phyloP scores from a whole-genome alignment of 2,888 invertebrate species.

The Drosophila suboccidentalis region DNA sequence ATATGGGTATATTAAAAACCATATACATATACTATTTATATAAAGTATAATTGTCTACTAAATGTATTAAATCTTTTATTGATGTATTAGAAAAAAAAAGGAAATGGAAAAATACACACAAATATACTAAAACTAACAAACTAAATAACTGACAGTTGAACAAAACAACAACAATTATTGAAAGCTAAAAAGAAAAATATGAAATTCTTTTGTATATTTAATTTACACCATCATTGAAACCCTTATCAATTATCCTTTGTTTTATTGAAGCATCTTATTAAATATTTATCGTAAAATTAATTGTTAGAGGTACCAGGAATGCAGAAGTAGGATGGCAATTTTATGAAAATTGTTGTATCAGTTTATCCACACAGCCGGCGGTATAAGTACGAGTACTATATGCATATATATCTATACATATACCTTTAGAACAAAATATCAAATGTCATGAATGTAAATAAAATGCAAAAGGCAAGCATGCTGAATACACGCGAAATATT shows the following conservation, averaged over 20 bases:
- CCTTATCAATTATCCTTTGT: slow-evolving; percentile 24
- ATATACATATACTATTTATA: slow-evolving; percentile 24
- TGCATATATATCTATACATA: slow-evolving; percentile 35
- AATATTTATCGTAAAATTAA: slow-evolving; percentile 24
- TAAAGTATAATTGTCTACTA: slow-evolving; percentile 55
- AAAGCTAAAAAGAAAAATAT: slow-evolving; percentile 16
- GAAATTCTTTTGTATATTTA: slow-evolving; percentile 65
- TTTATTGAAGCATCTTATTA: slow-evolving; percentile 27
- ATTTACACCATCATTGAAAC: slow-evolving; percentile 84
- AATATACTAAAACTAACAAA: slow-evolving; percentile 15
- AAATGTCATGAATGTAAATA: slow-evolving; percentile 70
- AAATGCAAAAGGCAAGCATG: slow-evolving; percentile 45
- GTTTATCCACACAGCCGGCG: slow-evolving; percentile 26
- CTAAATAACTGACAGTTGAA: slow-evolving; percentile 32
- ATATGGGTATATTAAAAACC: slow-evolving; percentile 44
- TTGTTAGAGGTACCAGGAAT: slow-evolving; percentile 36
- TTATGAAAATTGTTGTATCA: slow-evolving; percentile 50
- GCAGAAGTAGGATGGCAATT: slow-evolving; percentile 38
- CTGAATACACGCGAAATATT: slow-evolving; percentile 62
- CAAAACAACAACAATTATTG: slow-evolving; percentile 12
- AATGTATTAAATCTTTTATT: slow-evolving; percentile 60
- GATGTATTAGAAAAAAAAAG: slow-evolving; percentile 52
- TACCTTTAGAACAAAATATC: slow-evolving; percentile 37
- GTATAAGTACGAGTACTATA: slow-evolving; percentile 38
- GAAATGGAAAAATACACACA: slow-evolving; percentile 20